A percentile compares a stretch with the other conserved stretches of the same genome.
phyloP scores from a whole-genome alignment of 2,113 vertebrate species.

The Indri indri region DNA sequence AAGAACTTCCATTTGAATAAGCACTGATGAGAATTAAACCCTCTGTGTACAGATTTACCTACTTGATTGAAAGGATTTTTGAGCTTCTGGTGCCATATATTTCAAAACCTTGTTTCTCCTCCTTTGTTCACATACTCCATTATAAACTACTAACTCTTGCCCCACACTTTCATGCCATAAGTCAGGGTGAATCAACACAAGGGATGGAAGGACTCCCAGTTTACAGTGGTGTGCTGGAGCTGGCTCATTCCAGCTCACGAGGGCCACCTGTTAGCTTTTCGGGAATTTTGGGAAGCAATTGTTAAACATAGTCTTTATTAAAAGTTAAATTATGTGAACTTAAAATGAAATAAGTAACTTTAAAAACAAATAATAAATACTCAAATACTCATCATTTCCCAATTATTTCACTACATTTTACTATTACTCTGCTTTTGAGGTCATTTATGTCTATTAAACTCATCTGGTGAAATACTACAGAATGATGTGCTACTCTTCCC shows the following conservation, averaged over 20 bases:
- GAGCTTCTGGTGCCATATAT: not conserved
- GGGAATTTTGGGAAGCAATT: not conserved
- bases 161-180: not conserved
- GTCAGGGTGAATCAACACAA: not conserved
- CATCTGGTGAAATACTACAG: not conserved
- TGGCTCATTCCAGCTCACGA: not conserved
- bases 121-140: not conserved
- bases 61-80: not conserved
- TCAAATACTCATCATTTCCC: not conserved
- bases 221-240: not conserved
- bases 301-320: not conserved
- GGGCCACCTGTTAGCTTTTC: not conserved
- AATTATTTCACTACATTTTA: not conserved
- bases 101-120: not conserved
- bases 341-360: not conserved
- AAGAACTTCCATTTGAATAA: not conserved
- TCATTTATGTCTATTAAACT: not conserved
- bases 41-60: not conserved
- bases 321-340: not conserved
- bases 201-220: rapidly evolving
- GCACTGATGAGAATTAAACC: not conserved
- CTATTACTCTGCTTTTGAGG: not conserved
- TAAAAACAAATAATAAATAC: not conserved
- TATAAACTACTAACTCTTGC: not conserved
- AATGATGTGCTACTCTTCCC: not conserved